A percentile compares a stretch with the other conserved stretches of the same genome.
Evolutionary conservation across 1,140 invertebrate species (phyloP).

Genomic region (Megalopta genalis): DNA sequence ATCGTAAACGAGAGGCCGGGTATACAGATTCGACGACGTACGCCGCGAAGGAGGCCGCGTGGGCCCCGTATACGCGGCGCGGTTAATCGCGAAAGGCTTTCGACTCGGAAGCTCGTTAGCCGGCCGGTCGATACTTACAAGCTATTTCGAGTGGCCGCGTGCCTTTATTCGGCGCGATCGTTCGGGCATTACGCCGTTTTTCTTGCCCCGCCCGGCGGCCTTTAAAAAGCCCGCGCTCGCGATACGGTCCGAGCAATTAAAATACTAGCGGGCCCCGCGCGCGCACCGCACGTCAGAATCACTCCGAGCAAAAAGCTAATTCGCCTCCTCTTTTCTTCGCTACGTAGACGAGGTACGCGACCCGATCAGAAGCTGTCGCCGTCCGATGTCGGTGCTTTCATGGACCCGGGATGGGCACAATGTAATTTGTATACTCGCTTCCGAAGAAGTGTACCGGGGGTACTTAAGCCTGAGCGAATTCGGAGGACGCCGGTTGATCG

Average conservation of each 20-base stretch:
- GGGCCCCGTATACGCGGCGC: not conserved
- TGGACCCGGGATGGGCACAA: not conserved
- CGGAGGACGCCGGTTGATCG: not conserved
- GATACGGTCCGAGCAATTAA: slow-evolving; percentile 53
- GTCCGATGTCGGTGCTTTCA: not conserved
- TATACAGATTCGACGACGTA: slow-evolving; percentile 20
- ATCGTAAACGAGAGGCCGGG: slow-evolving; percentile 13
- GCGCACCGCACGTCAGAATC: slow-evolving; percentile 50
- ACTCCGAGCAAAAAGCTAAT: slow-evolving; percentile 70
- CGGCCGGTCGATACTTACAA: not conserved
- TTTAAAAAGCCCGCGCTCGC: slow-evolving; percentile 26
- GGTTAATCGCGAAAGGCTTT: slow-evolving; percentile 33
- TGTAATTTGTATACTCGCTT: not conserved
- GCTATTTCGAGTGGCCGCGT: slow-evolving; percentile 37
- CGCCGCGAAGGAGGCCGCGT: not conserved
- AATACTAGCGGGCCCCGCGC: slow-evolving; percentile 46
- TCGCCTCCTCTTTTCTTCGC: slow-evolving; percentile 53
- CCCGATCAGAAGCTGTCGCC: not conserved
- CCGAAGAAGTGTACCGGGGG: not conserved
- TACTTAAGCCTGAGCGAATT: not conserved
- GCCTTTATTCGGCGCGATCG: slow-evolving; percentile 49
- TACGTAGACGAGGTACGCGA: not conserved
- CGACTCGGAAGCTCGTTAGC: slow-evolving; percentile 28
- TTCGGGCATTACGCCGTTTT: slow-evolving; percentile 27
- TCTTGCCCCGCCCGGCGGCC: slow-evolving; percentile 12